Percentiles rank a stretch among this genome's conserved stretches.
These are phyloP conservation scores for Ochlodes sylvanus DNA, from an alignment of 2,888 invertebrate genomes.

Conservation along the genomic window DNA sequence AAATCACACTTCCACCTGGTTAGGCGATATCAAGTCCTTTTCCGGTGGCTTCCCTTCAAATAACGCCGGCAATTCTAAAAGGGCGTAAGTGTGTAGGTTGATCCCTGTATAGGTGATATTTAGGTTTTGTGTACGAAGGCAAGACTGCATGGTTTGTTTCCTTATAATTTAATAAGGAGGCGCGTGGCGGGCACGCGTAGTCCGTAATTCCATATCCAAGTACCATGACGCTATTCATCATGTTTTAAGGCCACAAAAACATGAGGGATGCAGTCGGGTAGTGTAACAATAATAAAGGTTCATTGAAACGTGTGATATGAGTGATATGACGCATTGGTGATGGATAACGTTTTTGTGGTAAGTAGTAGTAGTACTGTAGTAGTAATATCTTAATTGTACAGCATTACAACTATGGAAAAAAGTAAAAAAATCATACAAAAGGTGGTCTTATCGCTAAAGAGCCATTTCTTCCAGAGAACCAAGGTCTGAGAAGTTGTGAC, in stretches of 20 bases:
- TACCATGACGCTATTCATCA: conserved; percentile 61
- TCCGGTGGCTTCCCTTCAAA: conserved; percentile 28
- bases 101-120: conserved; percentile 6
- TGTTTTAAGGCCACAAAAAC: conserved; percentile 25
- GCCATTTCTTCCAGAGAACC: no score
- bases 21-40: conserved; percentile 28
- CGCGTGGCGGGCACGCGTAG: conserved; percentile 70
- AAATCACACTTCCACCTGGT: conserved; percentile 39
- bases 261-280: conserved; percentile 16
- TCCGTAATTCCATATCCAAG: conserved; percentile 61
- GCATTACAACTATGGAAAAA: no score
- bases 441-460: no score
- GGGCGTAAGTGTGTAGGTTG: neutral
- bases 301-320: conserved; percentile 10
- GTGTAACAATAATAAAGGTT: conserved; percentile 18
- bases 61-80: neutral
- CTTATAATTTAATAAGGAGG: conserved; percentile 77
- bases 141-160: conserved; percentile 64
- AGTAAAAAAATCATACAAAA: no score
- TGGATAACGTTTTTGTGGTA: neutral
- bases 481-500: no score
- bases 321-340: neutral
- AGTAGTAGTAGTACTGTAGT: no score
- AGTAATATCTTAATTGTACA: no score
- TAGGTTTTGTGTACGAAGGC: neutral